phyloP scores from a whole-genome alignment of 2,888 invertebrate species.

The Eulithis prunata region DNA sequence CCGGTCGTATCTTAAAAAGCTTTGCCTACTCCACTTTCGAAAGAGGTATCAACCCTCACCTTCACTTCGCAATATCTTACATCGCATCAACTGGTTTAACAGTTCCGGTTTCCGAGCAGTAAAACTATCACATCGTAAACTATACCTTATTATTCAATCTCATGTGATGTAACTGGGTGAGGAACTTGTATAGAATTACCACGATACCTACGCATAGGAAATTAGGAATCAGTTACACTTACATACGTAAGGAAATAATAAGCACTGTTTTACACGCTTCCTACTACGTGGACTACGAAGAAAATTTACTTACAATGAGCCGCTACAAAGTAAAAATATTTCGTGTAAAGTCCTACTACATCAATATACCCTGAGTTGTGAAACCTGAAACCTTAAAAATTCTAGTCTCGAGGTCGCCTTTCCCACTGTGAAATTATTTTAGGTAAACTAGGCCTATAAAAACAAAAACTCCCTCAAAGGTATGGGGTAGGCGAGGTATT shows the following conservation, averaged over 20 bases:
- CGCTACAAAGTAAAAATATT: background rate
- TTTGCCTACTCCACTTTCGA: background rate
- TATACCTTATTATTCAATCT: slow-evolving; percentile 27
- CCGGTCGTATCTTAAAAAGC: background rate
- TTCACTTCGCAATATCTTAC: slow-evolving; percentile 22
- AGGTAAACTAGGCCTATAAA: too few relatives aligned
- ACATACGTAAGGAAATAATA: slow-evolving; percentile 10
- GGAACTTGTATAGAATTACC: slow-evolving; percentile 14
- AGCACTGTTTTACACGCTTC: slow-evolving; percentile 8
- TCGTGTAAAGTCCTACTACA: too few relatives aligned
- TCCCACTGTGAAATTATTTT: too few relatives aligned
- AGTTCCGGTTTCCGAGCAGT: slow-evolving; percentile 18
- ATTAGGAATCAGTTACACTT: slow-evolving; percentile 9
- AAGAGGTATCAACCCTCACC: slow-evolving; percentile 15
- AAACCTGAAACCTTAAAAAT: too few relatives aligned
- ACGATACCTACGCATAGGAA: background rate
- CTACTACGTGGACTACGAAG: background rate
- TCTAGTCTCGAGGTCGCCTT: too few relatives aligned
- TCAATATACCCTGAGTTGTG: too few relatives aligned
- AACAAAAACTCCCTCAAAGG: too few relatives aligned
- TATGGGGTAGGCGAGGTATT: too few relatives aligned
- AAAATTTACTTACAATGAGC: background rate
- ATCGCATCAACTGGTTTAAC: slow-evolving; percentile 21
- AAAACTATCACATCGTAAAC: slow-evolving; percentile 10
- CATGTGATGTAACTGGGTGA: slow-evolving; percentile 18